Evolutionary conservation across 1,140 invertebrate genomes (phyloP).

Genomic region (Pseudachorutes palmiensis): DNA sequence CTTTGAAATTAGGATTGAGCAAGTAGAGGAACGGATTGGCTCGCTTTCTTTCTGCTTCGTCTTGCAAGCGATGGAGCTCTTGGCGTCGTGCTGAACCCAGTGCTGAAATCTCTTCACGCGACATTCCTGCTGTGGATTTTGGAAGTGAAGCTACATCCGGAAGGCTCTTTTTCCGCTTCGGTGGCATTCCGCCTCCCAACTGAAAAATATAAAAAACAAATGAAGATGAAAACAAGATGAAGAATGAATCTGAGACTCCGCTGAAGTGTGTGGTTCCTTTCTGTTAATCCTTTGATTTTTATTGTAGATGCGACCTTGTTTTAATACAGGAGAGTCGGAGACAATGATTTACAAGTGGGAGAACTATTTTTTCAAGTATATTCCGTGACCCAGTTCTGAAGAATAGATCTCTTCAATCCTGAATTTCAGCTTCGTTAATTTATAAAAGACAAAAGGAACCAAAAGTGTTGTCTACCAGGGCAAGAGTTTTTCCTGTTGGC

Average conservation of each 20-base stretch:
- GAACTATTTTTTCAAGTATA: neutral
- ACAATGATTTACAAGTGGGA: neutral
- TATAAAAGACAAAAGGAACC: conserved; percentile 3
- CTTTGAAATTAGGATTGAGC: conserved; percentile 93
- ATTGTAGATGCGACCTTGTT: neutral
- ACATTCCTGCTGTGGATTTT: conserved; percentile 67
- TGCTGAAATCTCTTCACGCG: conserved; percentile 86
- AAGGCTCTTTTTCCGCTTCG: conserved; percentile 87
- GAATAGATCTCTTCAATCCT: conserved; percentile 16
- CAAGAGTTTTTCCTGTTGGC: conserved; percentile 7
- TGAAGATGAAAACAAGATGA: too few relatives aligned
- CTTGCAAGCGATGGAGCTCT: conserved; percentile 79
- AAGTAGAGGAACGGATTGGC: conserved; percentile 90
- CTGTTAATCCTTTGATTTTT: neutral
- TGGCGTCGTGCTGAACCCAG: conserved; percentile 86
- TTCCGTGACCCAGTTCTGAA: neutral
- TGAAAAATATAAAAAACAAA: neutral
- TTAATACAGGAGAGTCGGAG: neutral
- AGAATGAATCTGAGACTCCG: too few relatives aligned
- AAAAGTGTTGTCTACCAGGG: neutral
- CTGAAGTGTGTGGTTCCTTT: neutral
- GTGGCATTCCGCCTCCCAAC: conserved; percentile 51
- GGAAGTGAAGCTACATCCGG: conserved; percentile 81
- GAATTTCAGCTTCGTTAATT: conserved; percentile 1
- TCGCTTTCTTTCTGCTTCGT: conserved; percentile 81